A percentile compares a stretch with the other conserved stretches of the same genome.
Evolutionary conservation across 2,113 vertebrate species (phyloP).

Genomic region (Corynorhinus townsendii): DNA sequence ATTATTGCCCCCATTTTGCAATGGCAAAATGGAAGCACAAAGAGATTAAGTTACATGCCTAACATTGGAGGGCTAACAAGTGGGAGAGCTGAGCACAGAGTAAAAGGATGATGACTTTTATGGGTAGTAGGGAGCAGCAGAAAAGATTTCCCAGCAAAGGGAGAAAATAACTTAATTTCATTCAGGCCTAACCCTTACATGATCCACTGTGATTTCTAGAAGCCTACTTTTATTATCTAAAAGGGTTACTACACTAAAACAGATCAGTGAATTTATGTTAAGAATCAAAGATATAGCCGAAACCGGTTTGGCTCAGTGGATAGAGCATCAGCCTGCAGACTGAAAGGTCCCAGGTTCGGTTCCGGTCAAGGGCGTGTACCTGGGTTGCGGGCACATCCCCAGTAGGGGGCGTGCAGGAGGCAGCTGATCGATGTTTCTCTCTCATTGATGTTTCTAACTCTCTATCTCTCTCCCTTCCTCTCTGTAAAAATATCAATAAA

Average conservation of each 20-base stretch:
- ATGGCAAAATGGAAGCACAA: neutral
- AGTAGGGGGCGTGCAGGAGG: too few species aligned
- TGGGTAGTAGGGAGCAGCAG: neutral
- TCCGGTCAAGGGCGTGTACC: too few species aligned
- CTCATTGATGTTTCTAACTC: too few species aligned
- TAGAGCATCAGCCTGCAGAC: too few species aligned
- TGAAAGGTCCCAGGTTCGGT: too few species aligned
- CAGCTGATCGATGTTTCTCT: too few species aligned
- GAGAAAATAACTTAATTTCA: neutral
- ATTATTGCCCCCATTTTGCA: neutral
- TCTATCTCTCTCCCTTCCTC: too few species aligned
- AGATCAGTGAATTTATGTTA: neutral
- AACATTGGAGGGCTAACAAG: neutral
- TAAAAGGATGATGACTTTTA: neutral
- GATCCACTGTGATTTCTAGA: neutral
- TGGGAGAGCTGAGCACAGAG: neutral
- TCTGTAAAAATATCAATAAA: too few species aligned
- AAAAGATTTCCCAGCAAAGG: neutral
- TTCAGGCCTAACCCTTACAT: neutral
- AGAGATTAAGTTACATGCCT: neutral
- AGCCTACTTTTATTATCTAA: neutral
- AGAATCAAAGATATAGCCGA: neutral
- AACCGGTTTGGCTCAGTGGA: too few species aligned
- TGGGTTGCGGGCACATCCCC: too few species aligned
- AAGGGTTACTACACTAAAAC: neutral